Conservation (phyloP, 2,797 vertebrate genomes). For the Arnoldichthys spilopterus region DNA sequence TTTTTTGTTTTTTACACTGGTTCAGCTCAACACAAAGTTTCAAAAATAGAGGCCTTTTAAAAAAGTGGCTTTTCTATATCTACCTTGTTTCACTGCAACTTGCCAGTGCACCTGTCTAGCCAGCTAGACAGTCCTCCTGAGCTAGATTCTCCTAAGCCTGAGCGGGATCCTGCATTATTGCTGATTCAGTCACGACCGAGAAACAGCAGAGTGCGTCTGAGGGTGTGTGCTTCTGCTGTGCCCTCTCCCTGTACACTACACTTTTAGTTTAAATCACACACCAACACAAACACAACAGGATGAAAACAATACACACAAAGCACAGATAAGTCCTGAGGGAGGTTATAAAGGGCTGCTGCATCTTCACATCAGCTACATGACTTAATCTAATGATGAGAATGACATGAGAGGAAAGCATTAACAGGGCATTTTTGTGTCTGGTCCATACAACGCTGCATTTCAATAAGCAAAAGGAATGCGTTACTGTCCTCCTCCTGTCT, state of each 20-base stretch:
- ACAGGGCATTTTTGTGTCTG: slow-evolving; percentile 57
- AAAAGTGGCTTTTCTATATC: slow-evolving; percentile 50
- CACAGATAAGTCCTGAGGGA: slow-evolving; percentile 33
- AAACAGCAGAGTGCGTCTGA: slow-evolving; percentile 50
- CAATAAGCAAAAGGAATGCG: slow-evolving; percentile 56
- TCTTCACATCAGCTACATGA: slow-evolving; percentile 61
- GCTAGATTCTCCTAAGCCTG: slow-evolving; percentile 62
- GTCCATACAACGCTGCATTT: slow-evolving; percentile 34
- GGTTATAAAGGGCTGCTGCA: slow-evolving; percentile 73
- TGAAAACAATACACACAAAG: background rate
- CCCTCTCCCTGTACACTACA: slow-evolving; percentile 9
- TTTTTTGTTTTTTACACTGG: slow-evolving; percentile 9
- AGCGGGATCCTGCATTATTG: slow-evolving; percentile 72
- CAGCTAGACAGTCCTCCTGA: slow-evolving; percentile 76
- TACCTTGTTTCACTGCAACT: slow-evolving; percentile 53
- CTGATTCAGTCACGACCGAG: slow-evolving; percentile 61
- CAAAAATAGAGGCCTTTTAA: slow-evolving; percentile 57
- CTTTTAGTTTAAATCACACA: slow-evolving; percentile 19
- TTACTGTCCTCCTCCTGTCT: slow-evolving; percentile 50
- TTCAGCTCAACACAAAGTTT: slow-evolving; percentile 55
- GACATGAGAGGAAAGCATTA: slow-evolving; percentile 58
- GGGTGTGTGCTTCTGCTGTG: slow-evolving; percentile 40
- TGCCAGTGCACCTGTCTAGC: slow-evolving; percentile 70
- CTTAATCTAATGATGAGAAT: slow-evolving; percentile 61
- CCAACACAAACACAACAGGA: slow-evolving; percentile 25